These are phyloP conservation scores for Brachyopa scutellaris DNA, from an alignment of 2,888 invertebrate species.

Conservation along the genomic window DNA sequence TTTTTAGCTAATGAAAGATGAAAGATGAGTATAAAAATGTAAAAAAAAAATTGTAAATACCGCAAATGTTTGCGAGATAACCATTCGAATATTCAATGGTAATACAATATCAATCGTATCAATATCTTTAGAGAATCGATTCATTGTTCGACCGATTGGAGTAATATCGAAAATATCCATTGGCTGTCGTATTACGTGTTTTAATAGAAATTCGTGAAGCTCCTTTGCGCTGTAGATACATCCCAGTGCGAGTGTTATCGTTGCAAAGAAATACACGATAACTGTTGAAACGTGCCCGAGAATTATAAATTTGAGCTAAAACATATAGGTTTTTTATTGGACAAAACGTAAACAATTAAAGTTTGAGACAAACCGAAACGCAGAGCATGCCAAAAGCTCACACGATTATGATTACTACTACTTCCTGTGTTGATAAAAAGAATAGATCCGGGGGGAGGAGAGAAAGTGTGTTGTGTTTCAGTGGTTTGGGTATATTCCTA, in stretches of 20 bases:
- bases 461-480: no score
- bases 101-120: slow-evolving; percentile 84
- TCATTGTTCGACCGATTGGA: slow-evolving; percentile 88
- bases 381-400: no score
- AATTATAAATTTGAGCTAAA: not conserved
- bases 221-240: slow-evolving; percentile 83
- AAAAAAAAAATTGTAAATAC: no score
- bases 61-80: slow-evolving; percentile 76
- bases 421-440: no score
- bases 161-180: slow-evolving; percentile 90
- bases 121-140: slow-evolving; percentile 85
- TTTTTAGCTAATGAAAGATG: no score
- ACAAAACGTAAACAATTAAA: not conserved
- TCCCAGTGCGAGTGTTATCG: slow-evolving; percentile 81
- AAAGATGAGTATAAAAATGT: no score
- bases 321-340: slow-evolving; percentile 1
- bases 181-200: slow-evolving; percentile 86
- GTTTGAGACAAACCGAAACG: not conserved
- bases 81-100: slow-evolving; percentile 81
- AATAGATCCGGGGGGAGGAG: no score
- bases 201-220: slow-evolving; percentile 85
- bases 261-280: slow-evolving; percentile 31
- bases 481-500: no score
- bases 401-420: no score
- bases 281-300: slow-evolving; percentile 6